Conservation (phyloP, 2,113 vertebrate species). For the Mustela lutreola region DNA sequence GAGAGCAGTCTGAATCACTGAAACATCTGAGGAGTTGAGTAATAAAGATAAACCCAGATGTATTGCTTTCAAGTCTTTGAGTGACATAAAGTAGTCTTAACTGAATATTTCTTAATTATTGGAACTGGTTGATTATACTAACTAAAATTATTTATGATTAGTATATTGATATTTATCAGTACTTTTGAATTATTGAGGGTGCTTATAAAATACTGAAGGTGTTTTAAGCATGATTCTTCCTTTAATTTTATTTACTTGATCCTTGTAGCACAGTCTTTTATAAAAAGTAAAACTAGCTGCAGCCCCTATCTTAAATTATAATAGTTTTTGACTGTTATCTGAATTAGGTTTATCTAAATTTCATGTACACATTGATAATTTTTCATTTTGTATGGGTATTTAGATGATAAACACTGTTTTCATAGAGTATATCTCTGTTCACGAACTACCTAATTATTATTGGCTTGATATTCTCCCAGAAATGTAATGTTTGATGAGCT, state of each 20-base stretch:
- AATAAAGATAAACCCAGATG: neutral
- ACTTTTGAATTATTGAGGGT: conserved; percentile 69
- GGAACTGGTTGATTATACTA: conserved; percentile 54
- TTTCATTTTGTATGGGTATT: conserved; percentile 36
- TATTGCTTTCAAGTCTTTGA: conserved; percentile 48
- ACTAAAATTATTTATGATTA: conserved; percentile 59
- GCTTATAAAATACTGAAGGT: conserved; percentile 61
- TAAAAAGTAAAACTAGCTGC: neutral
- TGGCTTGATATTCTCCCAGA: neutral
- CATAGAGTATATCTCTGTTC: conserved; percentile 41
- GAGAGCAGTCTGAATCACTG: neutral
- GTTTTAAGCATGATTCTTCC: conserved; percentile 40
- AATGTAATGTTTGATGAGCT: conserved; percentile 39
- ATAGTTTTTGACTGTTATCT: conserved; percentile 3
- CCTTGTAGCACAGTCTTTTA: neutral
- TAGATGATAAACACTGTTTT: conserved; percentile 47
- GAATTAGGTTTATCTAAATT: conserved; percentile 51
- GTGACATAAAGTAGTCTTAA: conserved; percentile 46
- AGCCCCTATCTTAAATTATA: neutral
- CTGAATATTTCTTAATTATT: conserved; percentile 46
- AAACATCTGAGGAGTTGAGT: neutral
- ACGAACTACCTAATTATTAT: conserved; percentile 24
- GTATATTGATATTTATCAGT: conserved; percentile 57
- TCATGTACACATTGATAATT: conserved; percentile 37
- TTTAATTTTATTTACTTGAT: conserved; percentile 59